Conservation (phyloP, 1,140 invertebrate species). For the Tetranychus urticae region DNA sequence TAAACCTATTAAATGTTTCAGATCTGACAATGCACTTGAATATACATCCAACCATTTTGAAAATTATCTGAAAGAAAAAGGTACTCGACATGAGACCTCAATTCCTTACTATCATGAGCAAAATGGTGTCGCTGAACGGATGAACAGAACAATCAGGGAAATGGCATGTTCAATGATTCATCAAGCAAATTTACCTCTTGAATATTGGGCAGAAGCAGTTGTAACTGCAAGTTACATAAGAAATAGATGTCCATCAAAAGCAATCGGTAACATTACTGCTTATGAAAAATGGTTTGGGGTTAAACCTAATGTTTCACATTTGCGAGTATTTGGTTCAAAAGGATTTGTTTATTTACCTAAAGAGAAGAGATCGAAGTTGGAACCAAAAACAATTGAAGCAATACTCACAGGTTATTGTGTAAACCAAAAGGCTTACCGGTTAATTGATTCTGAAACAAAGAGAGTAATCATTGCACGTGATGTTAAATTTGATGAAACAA, state of each 20-base stretch:
- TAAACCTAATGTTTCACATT: neutral
- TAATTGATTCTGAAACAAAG: neutral
- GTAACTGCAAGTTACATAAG: neutral
- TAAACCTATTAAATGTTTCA: slow-evolving; percentile 1
- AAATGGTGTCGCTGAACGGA: slow-evolving; percentile 20
- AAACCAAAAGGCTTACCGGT: neutral
- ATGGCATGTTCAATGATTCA: slow-evolving; percentile 6
- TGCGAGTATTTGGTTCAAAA: slow-evolving; percentile 4
- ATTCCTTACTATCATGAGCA: slow-evolving; percentile 19
- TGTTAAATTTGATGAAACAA: too few species aligned
- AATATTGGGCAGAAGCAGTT: neutral
- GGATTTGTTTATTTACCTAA: slow-evolving; percentile 4
- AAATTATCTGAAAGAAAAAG: neutral
- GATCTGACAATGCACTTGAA: slow-evolving; percentile 9
- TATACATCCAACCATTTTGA: neutral
- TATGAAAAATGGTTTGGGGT: slow-evolving; percentile 11
- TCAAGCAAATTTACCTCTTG: neutral
- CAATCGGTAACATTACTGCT: neutral
- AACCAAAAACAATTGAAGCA: slow-evolving; percentile 3
- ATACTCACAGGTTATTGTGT: slow-evolving; percentile 5
- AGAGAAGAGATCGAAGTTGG: slow-evolving; percentile 1
- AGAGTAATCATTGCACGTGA: neutral
- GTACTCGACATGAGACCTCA: neutral
- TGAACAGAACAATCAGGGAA: slow-evolving; percentile 18
- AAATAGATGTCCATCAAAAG: neutral